Evolutionary conservation across 2,888 invertebrate species (phyloP), one percentile per base, ranked within the genome.

Genomic region (Parascotia fuliginaria): DNA sequence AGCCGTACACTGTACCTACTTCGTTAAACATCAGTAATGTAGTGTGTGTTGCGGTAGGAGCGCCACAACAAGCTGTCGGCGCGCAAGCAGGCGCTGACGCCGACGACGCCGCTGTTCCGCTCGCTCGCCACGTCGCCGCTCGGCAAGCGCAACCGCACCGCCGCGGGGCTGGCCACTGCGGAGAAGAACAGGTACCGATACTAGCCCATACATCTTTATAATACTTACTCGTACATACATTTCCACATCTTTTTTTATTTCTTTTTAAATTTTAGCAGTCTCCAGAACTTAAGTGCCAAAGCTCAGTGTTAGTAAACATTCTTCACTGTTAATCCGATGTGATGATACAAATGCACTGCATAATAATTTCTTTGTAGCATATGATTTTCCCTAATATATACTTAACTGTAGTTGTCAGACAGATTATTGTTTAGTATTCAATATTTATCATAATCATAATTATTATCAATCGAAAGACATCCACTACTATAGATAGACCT

Each of bases 31-130:
- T n/a, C n/a, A n/a, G n/a, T n/a, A n/a, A n/a, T n/a, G n/a, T n/a
- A n/a, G n/a, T 33, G 15, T 31, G 31, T 12, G 3, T n/a, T 3
- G 7, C 9, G 2, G 0, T 13, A 89, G 93, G 90, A 92, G 63
- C 92, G 92, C 0, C 90, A 92, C 58, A 82, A 84, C 65, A 92
- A 93, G 74, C 66, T 92, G 51, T 93, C 92, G 1, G 92, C 92
- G 0, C 92, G 93, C 70, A 94, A 92, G 78, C 92, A 90, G 70
- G 91, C 89, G 42, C 65, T 79, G 37, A 89, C 92, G 7, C 90
- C 90, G 14, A 81, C 70, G 4, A 81, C 87, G 44, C 81, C 85
- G 14, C 64, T 80, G 54, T 72, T 88, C 37, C 84, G 90, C 12
- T 82, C 89, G 42, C 77, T 89, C 11, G 90, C 90, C 43, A 81